Evolutionary conservation across 1,140 invertebrate genomes (phyloP), one percentile per base, ranked within the genome.

Genomic region (Drosophila insularis): DNA sequence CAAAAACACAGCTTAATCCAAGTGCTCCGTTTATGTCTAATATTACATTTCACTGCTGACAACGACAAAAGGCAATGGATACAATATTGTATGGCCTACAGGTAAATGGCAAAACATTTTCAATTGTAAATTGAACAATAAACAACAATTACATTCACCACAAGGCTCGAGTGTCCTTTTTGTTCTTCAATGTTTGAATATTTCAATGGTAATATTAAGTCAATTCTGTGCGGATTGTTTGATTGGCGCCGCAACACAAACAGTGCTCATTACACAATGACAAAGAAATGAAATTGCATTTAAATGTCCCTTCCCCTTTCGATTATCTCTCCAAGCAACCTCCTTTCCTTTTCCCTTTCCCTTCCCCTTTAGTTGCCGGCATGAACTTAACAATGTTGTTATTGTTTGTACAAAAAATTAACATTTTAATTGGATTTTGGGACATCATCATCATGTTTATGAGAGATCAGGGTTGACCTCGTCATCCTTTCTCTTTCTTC

Each of bases 361-460:
- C 37, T n/a, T n/a, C n/a, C 37, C 46, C 14, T 35, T 63, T 55
- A 56, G 55, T 37, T 17, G 59, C 70, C 61, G 14, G 66, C 74
- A 67, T 54, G 63, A 77, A 73, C 66, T 67, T 21, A 64, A 56
- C 65, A 73, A 69, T 78, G 67, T 66, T 79, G 59, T 69, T 73
- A 73, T 77, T 76, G 74, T 76, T 70, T 66, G 50, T 58, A 43
- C 65, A 76, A 67, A 79, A 79, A 79, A 58, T 79, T 79, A 79
- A 79, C 77, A 79, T 79, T 79, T 79, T 79, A 79, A 77, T 79
- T 79, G 77, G 69, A 77, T 77, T 79, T 76, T 78, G 37, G 59
- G 55, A 27, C 63, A 74, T 66, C 23, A 74, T 65, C 14, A 50
- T 27, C 54, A n/a, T 46, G 58, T 43, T 64, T 60, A 58, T 65